A percentile compares a stretch with the other conserved stretches of the same genome.
Evolutionary conservation across 1,140 invertebrate genomes (phyloP).

Genomic region (Chironomus striatipennis): DNA sequence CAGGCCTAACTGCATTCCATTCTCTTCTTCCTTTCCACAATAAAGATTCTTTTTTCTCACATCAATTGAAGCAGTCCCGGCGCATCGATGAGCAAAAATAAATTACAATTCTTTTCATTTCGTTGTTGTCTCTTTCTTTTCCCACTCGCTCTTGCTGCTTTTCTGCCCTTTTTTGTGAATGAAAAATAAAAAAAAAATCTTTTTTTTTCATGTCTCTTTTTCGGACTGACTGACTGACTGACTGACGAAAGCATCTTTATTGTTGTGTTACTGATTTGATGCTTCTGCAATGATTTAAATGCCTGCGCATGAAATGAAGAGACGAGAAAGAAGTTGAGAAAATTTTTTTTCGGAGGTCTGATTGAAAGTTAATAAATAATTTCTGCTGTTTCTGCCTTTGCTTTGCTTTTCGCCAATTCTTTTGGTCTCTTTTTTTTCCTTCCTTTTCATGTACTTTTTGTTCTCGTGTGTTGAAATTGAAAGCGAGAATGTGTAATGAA

Average conservation of each 20-base stretch:
- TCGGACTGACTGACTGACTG: not conserved
- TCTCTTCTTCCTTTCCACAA: not conserved
- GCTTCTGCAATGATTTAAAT: slow-evolving; percentile 13
- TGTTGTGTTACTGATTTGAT: slow-evolving; percentile 13
- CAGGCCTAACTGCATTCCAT: not conserved
- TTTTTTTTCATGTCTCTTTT: not conserved
- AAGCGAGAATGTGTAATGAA: slow-evolving; percentile 13
- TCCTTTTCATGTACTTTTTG: not conserved
- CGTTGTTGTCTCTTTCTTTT: no score
- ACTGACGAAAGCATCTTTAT: slow-evolving; percentile 12
- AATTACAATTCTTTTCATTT: not conserved
- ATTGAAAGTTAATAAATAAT: slow-evolving; percentile 15
- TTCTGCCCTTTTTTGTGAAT: slow-evolving; percentile 20
- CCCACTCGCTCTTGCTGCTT: no score
- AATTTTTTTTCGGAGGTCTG: not conserved
- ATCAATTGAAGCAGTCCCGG: not conserved
- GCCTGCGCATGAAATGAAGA: not conserved
- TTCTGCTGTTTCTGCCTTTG: not conserved
- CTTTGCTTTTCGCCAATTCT: not conserved
- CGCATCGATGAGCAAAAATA: slow-evolving; percentile 13
- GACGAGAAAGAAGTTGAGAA: not conserved
- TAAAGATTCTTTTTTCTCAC: not conserved
- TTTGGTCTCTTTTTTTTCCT: no score
- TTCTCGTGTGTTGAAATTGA: not conserved
- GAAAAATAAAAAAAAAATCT: not conserved